phyloP scores from a whole-genome alignment of 2,888 invertebrate genomes.

The Ophion ventricosus region DNA sequence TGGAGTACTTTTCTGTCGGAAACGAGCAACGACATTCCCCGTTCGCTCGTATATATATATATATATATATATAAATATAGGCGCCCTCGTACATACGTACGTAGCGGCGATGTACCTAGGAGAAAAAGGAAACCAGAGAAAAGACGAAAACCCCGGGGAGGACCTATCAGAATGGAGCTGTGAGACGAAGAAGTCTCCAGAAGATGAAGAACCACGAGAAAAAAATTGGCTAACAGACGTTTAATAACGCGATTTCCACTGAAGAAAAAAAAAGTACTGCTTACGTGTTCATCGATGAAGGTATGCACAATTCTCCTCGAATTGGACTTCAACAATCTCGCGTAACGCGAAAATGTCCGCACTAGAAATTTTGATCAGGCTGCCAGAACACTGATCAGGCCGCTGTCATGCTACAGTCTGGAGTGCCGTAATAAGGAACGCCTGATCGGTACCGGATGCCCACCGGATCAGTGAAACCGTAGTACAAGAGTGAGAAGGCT shows the following conservation, averaged over 20 bases:
- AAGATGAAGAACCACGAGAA: background rate
- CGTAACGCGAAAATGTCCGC: too few relatives aligned
- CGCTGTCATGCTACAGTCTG: too few relatives aligned
- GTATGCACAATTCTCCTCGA: background rate
- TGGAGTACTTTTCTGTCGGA: slow-evolving; percentile 31
- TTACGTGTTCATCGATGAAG: background rate
- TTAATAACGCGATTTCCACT: slow-evolving; percentile 15
- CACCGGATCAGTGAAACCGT: too few relatives aligned
- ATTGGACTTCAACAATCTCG: background rate
- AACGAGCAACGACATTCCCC: slow-evolving; percentile 34
- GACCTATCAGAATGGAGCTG: background rate
- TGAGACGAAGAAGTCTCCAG: background rate
- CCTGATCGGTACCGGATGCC: too few relatives aligned
- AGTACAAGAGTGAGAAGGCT: too few relatives aligned
- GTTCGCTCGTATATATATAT: background rate
- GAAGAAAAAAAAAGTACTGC: background rate
- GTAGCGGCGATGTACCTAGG: background rate
- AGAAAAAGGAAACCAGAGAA: background rate
- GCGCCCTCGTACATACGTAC: background rate
- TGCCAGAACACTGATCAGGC: too few relatives aligned
- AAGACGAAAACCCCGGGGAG: slow-evolving; percentile 16
- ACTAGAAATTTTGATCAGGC: too few relatives aligned
- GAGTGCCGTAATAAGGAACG: too few relatives aligned
- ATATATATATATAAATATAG: background rate
- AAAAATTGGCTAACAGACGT: slow-evolving; percentile 26